A percentile compares a stretch with the other conserved stretches of the same genome.
phyloP scores from a whole-genome alignment of 2,888 invertebrate genomes.

The Zygogramma bicolorata region DNA sequence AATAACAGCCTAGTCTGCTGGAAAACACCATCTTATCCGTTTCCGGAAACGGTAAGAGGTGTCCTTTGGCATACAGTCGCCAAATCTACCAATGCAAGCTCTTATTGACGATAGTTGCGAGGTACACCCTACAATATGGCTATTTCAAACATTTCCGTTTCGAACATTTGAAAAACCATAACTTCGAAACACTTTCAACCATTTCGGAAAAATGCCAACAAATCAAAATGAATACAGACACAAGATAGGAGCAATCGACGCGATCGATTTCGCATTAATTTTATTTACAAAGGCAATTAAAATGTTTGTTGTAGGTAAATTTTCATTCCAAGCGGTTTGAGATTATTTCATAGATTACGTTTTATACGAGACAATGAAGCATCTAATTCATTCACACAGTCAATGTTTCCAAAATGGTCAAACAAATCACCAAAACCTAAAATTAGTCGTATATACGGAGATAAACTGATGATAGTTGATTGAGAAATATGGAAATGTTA shows the following conservation, averaged over 20 bases:
- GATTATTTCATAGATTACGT: no score
- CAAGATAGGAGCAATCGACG: background rate
- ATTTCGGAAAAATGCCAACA: conserved; percentile 21
- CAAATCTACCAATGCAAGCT: conserved; percentile 57
- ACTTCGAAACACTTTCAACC: conserved; percentile 20
- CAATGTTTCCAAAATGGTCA: conserved; percentile 25
- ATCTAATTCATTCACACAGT: background rate
- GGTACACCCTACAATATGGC: conserved; percentile 61
- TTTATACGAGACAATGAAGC: no score
- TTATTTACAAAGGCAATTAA: background rate
- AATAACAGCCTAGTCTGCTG: conserved; percentile 64
- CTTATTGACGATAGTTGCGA: conserved; percentile 56
- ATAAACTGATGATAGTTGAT: conserved; percentile 13
- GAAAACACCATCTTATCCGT: conserved; percentile 61
- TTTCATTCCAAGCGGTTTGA: no score
- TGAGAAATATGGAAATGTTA: background rate
- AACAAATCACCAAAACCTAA: background rate
- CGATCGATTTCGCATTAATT: background rate
- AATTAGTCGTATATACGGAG: background rate
- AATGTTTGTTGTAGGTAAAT: background rate
- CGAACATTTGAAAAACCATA: conserved; percentile 52
- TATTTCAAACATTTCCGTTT: conserved; percentile 45
- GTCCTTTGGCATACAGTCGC: conserved; percentile 56
- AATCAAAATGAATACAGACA: background rate
- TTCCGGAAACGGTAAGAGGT: conserved; percentile 65